A percentile compares a stretch with the other conserved stretches of the same genome.
Evolutionary conservation across 2,797 vertebrate species (phyloP).

Genomic region (Moxostoma hubbsi): DNA sequence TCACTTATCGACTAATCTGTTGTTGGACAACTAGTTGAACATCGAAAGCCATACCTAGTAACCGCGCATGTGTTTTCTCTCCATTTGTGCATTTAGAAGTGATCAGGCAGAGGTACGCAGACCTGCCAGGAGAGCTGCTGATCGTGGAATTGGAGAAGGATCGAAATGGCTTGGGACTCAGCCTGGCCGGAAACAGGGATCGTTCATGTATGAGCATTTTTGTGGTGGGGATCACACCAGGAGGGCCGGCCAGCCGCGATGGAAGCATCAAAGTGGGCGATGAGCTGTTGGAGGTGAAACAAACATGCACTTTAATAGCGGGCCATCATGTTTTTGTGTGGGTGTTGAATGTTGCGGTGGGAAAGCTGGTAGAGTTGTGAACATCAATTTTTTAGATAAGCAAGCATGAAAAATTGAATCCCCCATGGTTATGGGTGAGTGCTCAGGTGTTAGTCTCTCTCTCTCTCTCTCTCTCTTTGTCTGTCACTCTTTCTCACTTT

Average conservation of each 20-base stretch:
- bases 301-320: conserved; percentile 9
- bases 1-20: too few relatives aligned
- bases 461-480: not conserved
- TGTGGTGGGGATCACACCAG: conserved; percentile 89
- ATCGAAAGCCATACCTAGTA: not conserved
- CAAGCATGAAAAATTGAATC: not conserved
- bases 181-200: conserved; percentile 93
- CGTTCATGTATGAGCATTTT: conserved; percentile 93
- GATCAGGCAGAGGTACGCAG: conserved; percentile 91
- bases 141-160: conserved; percentile 95
- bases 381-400: too few relatives aligned
- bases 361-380: too few relatives aligned
- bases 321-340: conserved; percentile 2
- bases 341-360: not conserved
- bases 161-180: conserved; percentile 90
- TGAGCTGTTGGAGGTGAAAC: conserved; percentile 89
- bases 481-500: not conserved
- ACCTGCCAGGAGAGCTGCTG: conserved; percentile 88
- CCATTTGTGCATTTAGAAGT: conserved; percentile 77
- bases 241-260: conserved; percentile 84
- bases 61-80: not conserved
- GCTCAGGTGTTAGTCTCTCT: not conserved
- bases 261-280: conserved; percentile 88
- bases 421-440: not conserved
- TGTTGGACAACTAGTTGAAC: too few relatives aligned